Evolutionary conservation across 2,888 invertebrate species (phyloP).

Genomic region (Rambutsinella grinnellia): DNA sequence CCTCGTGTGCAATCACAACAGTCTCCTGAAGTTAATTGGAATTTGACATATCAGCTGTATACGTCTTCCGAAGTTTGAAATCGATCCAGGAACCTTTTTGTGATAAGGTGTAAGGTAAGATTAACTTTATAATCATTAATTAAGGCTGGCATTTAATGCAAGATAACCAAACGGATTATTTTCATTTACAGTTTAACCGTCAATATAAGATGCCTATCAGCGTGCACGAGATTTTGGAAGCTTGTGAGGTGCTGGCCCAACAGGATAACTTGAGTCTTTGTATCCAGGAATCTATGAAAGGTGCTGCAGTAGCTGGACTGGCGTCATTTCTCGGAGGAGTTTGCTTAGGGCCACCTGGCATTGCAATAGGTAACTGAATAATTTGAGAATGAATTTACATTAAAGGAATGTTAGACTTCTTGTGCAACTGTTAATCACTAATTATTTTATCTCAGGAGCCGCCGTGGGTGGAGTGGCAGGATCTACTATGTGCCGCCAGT

Average conservation of each 20-base stretch:
- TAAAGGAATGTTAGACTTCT: too few species aligned
- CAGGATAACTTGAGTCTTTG: conserved; percentile 59
- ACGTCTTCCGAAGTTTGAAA: too few species aligned
- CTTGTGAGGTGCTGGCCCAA: conserved; percentile 54
- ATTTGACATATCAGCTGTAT: too few species aligned
- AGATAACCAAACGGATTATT: background rate
- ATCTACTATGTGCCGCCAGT: conserved; percentile 40
- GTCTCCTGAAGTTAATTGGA: too few species aligned
- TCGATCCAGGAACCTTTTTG: too few species aligned
- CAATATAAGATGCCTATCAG: conserved; percentile 54
- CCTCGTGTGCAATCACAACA: too few species aligned
- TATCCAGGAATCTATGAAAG: conserved; percentile 59
- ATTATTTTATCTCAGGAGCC: conserved; percentile 47
- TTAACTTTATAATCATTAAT: too few species aligned
- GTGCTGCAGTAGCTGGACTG: conserved; percentile 53
- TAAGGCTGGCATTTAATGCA: background rate
- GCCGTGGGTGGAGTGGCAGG: conserved; percentile 54
- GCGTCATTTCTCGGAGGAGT: conserved; percentile 56
- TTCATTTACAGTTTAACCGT: background rate
- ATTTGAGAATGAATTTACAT: too few species aligned
- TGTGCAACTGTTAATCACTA: too few species aligned
- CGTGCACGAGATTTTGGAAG: conserved; percentile 50
- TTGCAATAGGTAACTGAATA: conserved; percentile 58
- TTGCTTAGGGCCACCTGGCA: conserved; percentile 59
- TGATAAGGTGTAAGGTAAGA: too few species aligned